A percentile compares a stretch with the other conserved stretches of the same genome.
phyloP scores from a whole-genome alignment of 2,797 vertebrate species.

The Silurus aristotelis region DNA sequence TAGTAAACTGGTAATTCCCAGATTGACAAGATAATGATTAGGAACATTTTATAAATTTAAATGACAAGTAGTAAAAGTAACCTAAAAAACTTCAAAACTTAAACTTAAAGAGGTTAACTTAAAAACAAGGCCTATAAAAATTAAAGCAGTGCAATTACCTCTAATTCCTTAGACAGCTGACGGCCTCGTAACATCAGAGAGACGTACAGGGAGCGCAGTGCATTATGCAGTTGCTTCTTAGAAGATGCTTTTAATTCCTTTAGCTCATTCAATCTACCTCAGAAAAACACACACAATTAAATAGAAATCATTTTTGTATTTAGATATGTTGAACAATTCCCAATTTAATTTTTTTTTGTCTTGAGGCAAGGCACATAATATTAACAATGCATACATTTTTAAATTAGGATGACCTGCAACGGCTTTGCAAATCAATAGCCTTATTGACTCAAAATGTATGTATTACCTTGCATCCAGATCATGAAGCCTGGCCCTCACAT shows the following conservation, averaged over 20 bases:
- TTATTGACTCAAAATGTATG: too few relatives aligned
- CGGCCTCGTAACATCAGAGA: slow-evolving; percentile 12
- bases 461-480: slow-evolving; percentile 59
- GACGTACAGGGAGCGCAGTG: slow-evolving; percentile 21
- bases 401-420: too few relatives aligned
- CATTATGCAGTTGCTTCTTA: slow-evolving; percentile 28
- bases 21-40: not conserved
- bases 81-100: too few relatives aligned
- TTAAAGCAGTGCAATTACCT: slow-evolving; percentile 40
- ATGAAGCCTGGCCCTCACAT: slow-evolving; percentile 40
- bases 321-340: not conserved
- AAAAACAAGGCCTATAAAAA: not conserved
- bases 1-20: not conserved
- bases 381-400: not conserved
- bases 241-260: slow-evolving; percentile 19
- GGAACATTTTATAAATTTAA: not conserved
- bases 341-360: not conserved
- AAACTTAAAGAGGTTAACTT: too few relatives aligned
- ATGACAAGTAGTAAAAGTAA: too few relatives aligned
- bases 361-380: not conserved
- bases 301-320: not conserved
- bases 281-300: not conserved
- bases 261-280: slow-evolving; percentile 37
- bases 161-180: slow-evolving; percentile 49
- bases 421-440: not conserved